Conservation (phyloP, 1,140 invertebrate genomes). For the Dendroctonus valens region DNA sequence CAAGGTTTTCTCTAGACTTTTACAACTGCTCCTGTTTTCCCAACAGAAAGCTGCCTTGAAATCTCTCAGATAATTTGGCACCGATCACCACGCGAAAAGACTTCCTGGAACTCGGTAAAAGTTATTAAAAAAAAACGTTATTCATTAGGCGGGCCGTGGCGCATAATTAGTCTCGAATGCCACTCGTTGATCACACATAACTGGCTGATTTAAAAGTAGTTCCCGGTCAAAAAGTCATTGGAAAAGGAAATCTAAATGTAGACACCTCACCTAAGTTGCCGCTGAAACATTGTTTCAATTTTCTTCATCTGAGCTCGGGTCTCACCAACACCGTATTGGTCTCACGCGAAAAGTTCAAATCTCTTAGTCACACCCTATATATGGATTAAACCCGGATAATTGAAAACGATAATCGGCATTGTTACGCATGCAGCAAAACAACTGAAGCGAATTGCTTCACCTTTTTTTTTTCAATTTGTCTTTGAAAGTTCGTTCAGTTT, state of each 20-base stretch:
- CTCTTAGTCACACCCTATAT: no score
- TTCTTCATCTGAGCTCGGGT: no score
- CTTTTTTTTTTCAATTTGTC: neutral
- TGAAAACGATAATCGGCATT: neutral
- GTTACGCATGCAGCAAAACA: neutral
- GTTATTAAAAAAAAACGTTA: conserved; percentile 4
- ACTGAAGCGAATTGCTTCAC: conserved; percentile 7
- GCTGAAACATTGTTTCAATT: no score
- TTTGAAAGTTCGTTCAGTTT: neutral
- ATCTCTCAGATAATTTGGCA: no score
- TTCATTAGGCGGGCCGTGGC: neutral
- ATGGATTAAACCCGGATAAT: no score
- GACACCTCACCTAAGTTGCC: neutral
- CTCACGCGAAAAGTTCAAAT: no score
- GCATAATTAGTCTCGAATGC: conserved; percentile 14
- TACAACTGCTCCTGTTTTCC: no score
- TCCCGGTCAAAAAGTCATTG: conserved; percentile 6
- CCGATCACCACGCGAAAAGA: neutral
- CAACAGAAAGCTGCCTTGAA: no score
- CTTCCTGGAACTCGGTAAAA: conserved; percentile 5
- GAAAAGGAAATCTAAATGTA: neutral
- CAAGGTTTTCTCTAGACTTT: no score
- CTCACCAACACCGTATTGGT: no score
- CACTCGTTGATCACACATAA: neutral
- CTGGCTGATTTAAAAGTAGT: conserved; percentile 2